Base-by-base conservation (phyloP, 2,888 invertebrate genomes). In the Rapana venosa region DNA sequence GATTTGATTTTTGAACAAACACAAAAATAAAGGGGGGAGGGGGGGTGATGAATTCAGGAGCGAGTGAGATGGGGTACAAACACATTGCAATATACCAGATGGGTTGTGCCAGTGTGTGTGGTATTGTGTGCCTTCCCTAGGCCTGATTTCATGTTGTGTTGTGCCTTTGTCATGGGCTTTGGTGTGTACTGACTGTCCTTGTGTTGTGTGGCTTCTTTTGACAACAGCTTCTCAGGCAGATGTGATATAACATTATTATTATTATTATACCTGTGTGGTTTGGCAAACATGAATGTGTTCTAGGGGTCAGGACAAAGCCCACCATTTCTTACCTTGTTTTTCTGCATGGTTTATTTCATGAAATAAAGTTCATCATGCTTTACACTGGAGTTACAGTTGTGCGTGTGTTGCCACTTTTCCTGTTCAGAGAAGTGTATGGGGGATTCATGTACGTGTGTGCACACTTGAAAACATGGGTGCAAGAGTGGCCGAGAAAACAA, bases 211-310 rank as follows among this genome's bases (percentile, higher is more conserved):
- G 86, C 86, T 86, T 58, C 86, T 35, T 84, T 56, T 22, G 30
- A 86, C 66, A 85, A 58, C 58, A 58, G 85, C 85, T 85, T 85
- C 86, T 66, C 61, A 86, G 86, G 86, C 86, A 66, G 86, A 66
- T 86, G 86, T 86, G 86, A 86, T 86, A 86, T 22, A 32, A 86
- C 86, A 66, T 61, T 35, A 61, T 66, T 66, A 22, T 35, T 66
- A 66, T 61, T 35, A 61, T 66, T 66, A 22, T 35, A 86, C 66
- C 32, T 86, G 58, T 86, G 66, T 61, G 86, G 86, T 66, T 86
- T 56, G 36, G 58, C 58, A 30, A 15, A 58, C 32, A 56, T n/a
- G n/a, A n/a, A n/a, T 61, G 86, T n/a, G 47, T 66, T 86, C 56
- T 66, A 86, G 86, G 22, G 86, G 58, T 86, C 32, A 35, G 61